Evolutionary conservation across 2,113 vertebrate species (phyloP).

Genomic region (Brachyistius frenatus): DNA sequence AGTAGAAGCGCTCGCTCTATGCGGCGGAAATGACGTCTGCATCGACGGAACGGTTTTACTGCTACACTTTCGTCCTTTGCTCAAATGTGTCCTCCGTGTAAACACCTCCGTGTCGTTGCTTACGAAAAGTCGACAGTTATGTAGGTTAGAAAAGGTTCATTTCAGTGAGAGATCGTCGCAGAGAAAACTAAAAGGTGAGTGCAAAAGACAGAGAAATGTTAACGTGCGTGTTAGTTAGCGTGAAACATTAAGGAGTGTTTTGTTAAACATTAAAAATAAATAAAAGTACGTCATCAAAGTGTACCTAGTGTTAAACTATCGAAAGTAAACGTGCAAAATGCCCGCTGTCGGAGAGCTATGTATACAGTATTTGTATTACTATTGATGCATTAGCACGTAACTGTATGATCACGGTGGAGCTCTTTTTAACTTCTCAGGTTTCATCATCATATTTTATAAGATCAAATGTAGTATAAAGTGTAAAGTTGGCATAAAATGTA

Average conservation of each 20-base stretch:
- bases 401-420: no score
- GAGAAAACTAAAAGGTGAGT: constrained; percentile 11
- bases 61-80: constrained; percentile 15
- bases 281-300: no score
- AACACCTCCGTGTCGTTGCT: not conserved
- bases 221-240: not conserved
- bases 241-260: not conserved
- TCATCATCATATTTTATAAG: no score
- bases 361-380: no score
- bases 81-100: constrained; percentile 26
- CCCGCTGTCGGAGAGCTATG: no score
- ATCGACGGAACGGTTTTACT: constrained; percentile 31
- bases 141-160: not conserved
- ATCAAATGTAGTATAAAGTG: no score
- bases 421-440: no score
- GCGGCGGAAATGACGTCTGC: constrained; percentile 27
- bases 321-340: no score
- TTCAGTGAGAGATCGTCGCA: not conserved
- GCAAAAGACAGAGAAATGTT: not conserved
- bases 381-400: no score
- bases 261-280: no score
- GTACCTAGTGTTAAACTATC: no score
- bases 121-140: not conserved
- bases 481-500: no score
- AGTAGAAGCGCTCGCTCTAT: not conserved